Evolutionary conservation across 2,797 vertebrate species (phyloP).

Genomic region (Hydrolagus colliei): DNA sequence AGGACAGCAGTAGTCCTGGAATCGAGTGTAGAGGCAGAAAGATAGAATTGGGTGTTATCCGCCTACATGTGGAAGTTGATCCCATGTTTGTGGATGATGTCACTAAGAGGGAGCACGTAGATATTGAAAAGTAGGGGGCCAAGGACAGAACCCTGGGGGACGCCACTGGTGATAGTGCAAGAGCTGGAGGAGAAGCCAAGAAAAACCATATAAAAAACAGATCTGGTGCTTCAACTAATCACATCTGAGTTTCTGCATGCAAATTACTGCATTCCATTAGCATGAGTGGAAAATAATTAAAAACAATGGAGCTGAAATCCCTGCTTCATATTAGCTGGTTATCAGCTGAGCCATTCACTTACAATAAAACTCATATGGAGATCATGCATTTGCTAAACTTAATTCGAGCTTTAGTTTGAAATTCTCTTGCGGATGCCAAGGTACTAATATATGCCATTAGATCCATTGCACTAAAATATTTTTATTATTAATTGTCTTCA

Average conservation of each 20-base stretch:
- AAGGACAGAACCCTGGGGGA: no score
- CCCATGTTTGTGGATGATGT: no score
- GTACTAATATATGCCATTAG: not conserved
- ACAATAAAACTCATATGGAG: conserved; percentile 16
- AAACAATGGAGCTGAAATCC: conserved; percentile 7
- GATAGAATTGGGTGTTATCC: no score
- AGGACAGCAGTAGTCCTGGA: no score
- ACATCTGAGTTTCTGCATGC: conserved; percentile 16
- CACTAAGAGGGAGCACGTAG: no score
- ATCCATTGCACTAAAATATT: not conserved
- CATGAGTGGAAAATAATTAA: conserved; percentile 17
- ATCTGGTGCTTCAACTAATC: conserved; percentile 1
- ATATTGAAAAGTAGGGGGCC: no score
- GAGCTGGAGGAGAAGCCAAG: no score
- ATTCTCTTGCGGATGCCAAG: no score
- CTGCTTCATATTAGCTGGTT: conserved; percentile 9
- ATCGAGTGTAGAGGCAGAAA: no score
- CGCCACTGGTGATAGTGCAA: no score
- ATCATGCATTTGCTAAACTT: conserved; percentile 5
- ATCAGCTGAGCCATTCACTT: not conserved
- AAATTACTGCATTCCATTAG: conserved; percentile 10
- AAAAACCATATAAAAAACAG: no score
- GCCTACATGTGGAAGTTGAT: no score
- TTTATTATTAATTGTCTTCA: not conserved
- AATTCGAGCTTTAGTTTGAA: not conserved